phyloP scores from a whole-genome alignment of 92 coral and sea anemone genomes.

The Siderastrea siderea region DNA sequence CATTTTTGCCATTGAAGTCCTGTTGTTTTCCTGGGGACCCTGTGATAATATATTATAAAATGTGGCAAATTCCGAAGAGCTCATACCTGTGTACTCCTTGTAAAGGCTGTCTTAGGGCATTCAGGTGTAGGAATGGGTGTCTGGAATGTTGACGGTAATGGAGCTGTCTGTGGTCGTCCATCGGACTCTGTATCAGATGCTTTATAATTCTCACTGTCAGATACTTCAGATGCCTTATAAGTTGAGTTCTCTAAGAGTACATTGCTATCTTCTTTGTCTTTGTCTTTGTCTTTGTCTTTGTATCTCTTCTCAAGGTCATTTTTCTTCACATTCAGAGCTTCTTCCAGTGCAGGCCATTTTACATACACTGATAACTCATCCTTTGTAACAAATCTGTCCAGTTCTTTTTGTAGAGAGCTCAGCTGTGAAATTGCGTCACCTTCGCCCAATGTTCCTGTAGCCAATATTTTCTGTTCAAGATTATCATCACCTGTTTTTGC shows the following conservation, averaged over 20 bases:
- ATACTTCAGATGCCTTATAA: slow-evolving; percentile 19
- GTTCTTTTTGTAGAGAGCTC: slow-evolving; percentile 14
- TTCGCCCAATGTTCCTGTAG: background rate
- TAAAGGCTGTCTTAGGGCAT: slow-evolving; percentile 90
- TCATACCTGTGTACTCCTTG: slow-evolving; percentile 77
- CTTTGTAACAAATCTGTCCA: slow-evolving; percentile 73
- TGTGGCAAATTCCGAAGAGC: background rate
- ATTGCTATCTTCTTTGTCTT: background rate
- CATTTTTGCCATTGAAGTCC: no score
- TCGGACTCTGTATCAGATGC: slow-evolving; percentile 32
- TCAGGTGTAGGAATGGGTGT: slow-evolving; percentile 68
- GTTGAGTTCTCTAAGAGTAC: background rate
- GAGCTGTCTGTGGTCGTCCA: slow-evolving; percentile 81
- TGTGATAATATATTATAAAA: background rate
- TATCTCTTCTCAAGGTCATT: slow-evolving; percentile 20
- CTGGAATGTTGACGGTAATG: slow-evolving; percentile 71
- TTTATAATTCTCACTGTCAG: slow-evolving; percentile 35
- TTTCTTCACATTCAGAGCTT: slow-evolving; percentile 91
- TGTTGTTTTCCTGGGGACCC: no score
- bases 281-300: slow-evolving; percentile 8
- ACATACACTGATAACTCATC: slow-evolving; percentile 87
- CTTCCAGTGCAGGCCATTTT: slow-evolving; percentile 96
- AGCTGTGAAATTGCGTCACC: background rate
- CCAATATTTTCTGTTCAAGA: background rate
- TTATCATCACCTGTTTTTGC: background rate